Evolutionary conservation across 2,797 vertebrate species (phyloP), one percentile per base, ranked within the genome.

Genomic region (Botia almorhae): DNA sequence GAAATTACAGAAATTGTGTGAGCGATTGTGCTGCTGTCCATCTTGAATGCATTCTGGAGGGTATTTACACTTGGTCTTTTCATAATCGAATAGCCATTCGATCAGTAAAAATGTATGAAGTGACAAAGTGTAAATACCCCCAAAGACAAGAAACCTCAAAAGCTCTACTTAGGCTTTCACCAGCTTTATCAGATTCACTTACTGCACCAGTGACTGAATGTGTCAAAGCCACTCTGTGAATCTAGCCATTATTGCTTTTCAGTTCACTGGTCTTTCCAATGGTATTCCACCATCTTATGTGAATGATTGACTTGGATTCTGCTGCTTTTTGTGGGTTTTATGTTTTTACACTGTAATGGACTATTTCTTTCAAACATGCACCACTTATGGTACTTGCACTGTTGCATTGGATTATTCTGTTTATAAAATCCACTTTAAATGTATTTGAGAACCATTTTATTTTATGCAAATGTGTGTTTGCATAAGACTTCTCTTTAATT

Each of bases 111-210:
- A 63, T 6, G 7, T 17, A 16, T 63, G 14, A 63, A 16, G 60
- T 63, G 26, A 63, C 60, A 16, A 33, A 16, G 60, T 63, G 60
- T 33, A 63, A 29, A 61, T 29, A 29, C 58, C 13, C 23, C 23
- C 23, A 29, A 61, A 61, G 23, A 61, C 12, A 61, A 61, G 58
- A 61, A 61, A 61, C 60, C 23, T 61, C 60, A 63, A 26, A 63
- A 33, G 26, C 60, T 33, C 48, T 17, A n/a, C 0, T 16, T 64
- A 19, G 60, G 33, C 19, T 72, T 23, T 55, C 64, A 60, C 29
- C 68, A 71, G 58, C 68, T 72, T 72, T 33, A 71, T 72, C 77
- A 29, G 48, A 65, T 79, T 79, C 58, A 72, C 58, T 53, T 43
- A 39, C 58, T 43, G 48, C 48, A 72, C 19, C 33, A 65, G 16